Base-by-base conservation (phyloP, 2,797 vertebrate genomes). In the Spheniscus humboldti region DNA sequence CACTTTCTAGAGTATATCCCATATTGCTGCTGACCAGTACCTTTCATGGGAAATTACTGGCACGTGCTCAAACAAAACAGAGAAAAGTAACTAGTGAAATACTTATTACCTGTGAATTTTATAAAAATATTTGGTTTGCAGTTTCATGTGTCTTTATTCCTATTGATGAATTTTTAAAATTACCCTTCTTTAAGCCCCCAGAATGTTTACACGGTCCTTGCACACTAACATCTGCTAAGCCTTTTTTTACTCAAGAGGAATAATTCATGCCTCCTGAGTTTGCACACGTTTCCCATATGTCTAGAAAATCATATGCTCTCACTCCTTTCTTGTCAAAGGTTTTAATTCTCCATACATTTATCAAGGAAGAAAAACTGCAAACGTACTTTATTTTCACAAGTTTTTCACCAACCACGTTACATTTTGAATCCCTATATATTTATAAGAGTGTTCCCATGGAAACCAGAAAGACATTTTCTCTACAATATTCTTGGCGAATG, bases 291-390 rank as follows among this genome's bases (percentile, higher is more conserved):
- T 95, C 96, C 93, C 57, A 67, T 86, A 94, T 92, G 94, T 96
- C 81, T 93, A 84, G 94, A 94, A 97, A 97, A 97, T 96, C 94
- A 97, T 96, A 92, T 96, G 95, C 86, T 97, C 95, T 96, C 82
- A 89, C 93, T 97, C 92, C 66, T 97, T 96, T 97, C 96, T 95
- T 93, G 92, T 94, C 90, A 91, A 88, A 93, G 96, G 86, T 96
- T 96, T 98, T 97, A 90, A 86, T 97, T 94, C 92, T 94, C 92
- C 72, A 90, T 92, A 74, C 72, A 88, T 91, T 97, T 97, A 92
- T 91, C 78, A 95, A 86, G 94, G 88, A 96, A 97, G 96, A 97
- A 97, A 98, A 98, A 96, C 93, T 97, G 96, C 94, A 95, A 97
- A 95, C 4, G 39, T 88, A 95, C 82, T 95, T 96, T 93, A 95